These are phyloP conservation scores for Panorpa germanica DNA, from an alignment of 2,888 invertebrate genomes.

Conservation along the genomic window DNA sequence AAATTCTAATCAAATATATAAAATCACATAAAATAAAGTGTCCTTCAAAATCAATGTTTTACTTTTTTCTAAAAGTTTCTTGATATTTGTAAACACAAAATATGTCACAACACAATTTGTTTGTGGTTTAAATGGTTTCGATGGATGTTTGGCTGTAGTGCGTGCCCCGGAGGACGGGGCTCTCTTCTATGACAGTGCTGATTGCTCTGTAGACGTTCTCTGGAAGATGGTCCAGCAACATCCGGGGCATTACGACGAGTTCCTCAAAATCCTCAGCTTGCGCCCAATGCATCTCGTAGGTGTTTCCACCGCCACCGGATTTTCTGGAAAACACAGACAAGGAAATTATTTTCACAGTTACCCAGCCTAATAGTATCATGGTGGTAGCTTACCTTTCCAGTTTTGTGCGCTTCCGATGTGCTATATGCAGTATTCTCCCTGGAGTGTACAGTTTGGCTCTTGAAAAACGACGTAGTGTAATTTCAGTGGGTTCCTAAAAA, in stretches of 20 bases:
- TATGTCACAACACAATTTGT: too few species aligned
- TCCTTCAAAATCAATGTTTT: too few species aligned
- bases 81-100: too few species aligned
- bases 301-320: conserved; percentile 39
- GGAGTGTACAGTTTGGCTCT: conserved; percentile 54
- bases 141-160: too few species aligned
- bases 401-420: conserved; percentile 46
- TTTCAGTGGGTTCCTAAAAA: too few species aligned
- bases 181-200: conserved; percentile 37
- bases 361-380: background rate
- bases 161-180: too few species aligned
- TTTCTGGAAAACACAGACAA: conserved; percentile 25
- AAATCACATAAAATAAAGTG: too few species aligned
- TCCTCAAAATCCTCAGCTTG: conserved; percentile 63
- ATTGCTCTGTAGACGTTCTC: conserved; percentile 56
- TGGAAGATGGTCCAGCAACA: conserved; percentile 74
- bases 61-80: too few species aligned
- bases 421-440: conserved; percentile 64
- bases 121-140: too few species aligned
- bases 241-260: conserved; percentile 65
- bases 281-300: conserved; percentile 65
- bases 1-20: too few species aligned
- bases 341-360: background rate
- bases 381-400: conserved; percentile 34
- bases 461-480: conserved; percentile 46